phyloP scores from a whole-genome alignment of 2,888 invertebrate species.

The Cheilosia grossa region DNA sequence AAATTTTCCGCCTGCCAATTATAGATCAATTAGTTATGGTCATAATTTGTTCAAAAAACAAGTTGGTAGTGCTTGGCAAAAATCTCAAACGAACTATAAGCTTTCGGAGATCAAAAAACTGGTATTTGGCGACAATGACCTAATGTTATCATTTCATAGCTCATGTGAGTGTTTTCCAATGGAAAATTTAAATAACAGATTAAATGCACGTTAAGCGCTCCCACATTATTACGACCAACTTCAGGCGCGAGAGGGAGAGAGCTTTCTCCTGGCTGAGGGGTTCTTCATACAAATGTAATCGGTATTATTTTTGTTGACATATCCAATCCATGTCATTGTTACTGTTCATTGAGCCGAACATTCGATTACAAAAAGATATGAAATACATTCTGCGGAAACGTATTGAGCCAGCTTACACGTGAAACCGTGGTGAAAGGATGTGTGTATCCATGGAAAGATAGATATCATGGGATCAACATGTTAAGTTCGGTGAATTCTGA shows the following conservation, averaged over 20 bases:
- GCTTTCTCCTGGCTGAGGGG: no score
- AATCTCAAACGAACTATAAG: neutral
- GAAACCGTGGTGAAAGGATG: constrained; percentile 9
- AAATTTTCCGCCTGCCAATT: constrained; percentile 20
- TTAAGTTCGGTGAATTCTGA: constrained; percentile 27
- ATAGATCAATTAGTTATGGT: constrained; percentile 25
- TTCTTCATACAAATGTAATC: constrained; percentile 12
- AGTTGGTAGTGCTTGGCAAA: constrained; percentile 4
- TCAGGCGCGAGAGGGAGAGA: neutral
- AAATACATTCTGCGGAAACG: constrained; percentile 22
- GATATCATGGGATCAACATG: constrained; percentile 32
- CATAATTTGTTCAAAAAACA: neutral
- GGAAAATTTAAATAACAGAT: neutral
- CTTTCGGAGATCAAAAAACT: neutral
- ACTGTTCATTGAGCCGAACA: constrained; percentile 50
- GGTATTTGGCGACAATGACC: neutral
- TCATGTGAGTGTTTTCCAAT: no score
- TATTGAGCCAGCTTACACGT: neutral
- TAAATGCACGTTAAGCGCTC: neutral
- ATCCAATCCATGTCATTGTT: constrained; percentile 35
- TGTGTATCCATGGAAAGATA: constrained; percentile 2
- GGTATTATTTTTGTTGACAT: constrained; percentile 25
- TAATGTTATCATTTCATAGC: no score
- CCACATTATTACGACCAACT: no score
- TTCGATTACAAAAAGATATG: constrained; percentile 39